A percentile compares a stretch with the other conserved stretches of the same genome.
Conservation (phyloP, 2,888 invertebrate species). For the Rhyacophila evoluta region DNA sequence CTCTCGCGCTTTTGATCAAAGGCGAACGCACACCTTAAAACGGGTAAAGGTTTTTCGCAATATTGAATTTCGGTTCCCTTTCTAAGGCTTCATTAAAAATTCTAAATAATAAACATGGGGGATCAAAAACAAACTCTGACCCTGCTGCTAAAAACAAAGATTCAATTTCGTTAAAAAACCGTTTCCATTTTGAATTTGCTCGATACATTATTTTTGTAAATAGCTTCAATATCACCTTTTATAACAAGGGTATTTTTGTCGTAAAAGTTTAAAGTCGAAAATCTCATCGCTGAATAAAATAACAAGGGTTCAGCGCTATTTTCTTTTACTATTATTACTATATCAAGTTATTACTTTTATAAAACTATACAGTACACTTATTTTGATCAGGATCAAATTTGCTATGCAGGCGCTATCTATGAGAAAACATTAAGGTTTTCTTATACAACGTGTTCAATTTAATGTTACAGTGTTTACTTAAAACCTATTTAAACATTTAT, state of each 20-base stretch:
- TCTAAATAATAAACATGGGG: slow-evolving; percentile 11
- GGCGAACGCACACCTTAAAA: neutral
- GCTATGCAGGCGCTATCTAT: too few relatives aligned
- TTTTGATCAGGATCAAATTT: too few relatives aligned
- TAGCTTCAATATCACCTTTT: slow-evolving; percentile 2
- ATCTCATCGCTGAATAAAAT: neutral
- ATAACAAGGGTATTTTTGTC: neutral
- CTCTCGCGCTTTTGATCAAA: neutral
- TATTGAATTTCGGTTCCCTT: slow-evolving; percentile 9
- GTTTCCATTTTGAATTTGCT: neutral
- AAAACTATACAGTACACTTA: too few relatives aligned
- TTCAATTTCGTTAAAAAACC: slow-evolving; percentile 22
- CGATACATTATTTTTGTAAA: slow-evolving; percentile 2
- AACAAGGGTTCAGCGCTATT: too few relatives aligned
- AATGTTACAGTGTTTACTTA: too few relatives aligned
- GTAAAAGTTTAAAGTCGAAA: neutral
- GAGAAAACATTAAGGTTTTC: too few relatives aligned
- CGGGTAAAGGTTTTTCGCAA: slow-evolving; percentile 5
- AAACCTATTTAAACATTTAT: too few relatives aligned
- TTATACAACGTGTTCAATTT: too few relatives aligned
- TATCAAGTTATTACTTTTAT: too few relatives aligned
- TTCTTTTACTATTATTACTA: too few relatives aligned
- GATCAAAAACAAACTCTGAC: slow-evolving; percentile 3
- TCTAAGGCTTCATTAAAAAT: slow-evolving; percentile 5
- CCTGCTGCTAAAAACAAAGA: neutral